phyloP scores from a whole-genome alignment of 2,113 vertebrate species.

The Myocastor coypus region DNA sequence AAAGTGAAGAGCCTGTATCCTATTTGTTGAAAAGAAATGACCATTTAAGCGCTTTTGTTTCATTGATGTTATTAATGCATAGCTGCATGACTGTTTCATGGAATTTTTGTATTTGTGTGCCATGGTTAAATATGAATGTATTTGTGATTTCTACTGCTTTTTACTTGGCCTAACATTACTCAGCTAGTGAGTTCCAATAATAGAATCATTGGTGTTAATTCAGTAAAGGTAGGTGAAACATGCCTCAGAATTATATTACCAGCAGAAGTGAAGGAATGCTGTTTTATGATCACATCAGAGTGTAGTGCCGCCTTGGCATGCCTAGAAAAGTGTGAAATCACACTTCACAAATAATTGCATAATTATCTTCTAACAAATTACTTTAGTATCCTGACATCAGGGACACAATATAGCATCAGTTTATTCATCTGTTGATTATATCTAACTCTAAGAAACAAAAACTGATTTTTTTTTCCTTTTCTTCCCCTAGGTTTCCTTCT shows the following conservation, averaged over 20 bases:
- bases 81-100: constrained; percentile 79
- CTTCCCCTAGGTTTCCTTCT: not conserved
- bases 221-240: constrained; percentile 79
- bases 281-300: not conserved
- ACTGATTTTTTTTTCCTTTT: constrained; percentile 18
- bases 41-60: constrained; percentile 69
- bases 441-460: constrained; percentile 42
- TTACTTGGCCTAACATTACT: constrained; percentile 67
- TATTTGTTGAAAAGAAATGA: not conserved
- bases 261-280: constrained; percentile 56
- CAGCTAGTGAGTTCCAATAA: constrained; percentile 63
- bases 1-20: constrained; percentile 10
- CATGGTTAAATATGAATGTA: constrained; percentile 70
- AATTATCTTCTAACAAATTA: constrained; percentile 33
- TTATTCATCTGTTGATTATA: constrained; percentile 41
- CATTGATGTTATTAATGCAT: constrained; percentile 67
- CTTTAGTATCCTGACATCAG: constrained; percentile 34
- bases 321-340: constrained; percentile 45
- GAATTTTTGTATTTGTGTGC: constrained; percentile 71
- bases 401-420: not conserved
- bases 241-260: constrained; percentile 65
- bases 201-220: constrained; percentile 69
- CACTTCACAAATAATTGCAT: not conserved
- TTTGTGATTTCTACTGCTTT: constrained; percentile 72
- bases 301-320: not conserved